phyloP scores from a whole-genome alignment of 2,888 invertebrate genomes.

The Watsonalla cultraria region DNA sequence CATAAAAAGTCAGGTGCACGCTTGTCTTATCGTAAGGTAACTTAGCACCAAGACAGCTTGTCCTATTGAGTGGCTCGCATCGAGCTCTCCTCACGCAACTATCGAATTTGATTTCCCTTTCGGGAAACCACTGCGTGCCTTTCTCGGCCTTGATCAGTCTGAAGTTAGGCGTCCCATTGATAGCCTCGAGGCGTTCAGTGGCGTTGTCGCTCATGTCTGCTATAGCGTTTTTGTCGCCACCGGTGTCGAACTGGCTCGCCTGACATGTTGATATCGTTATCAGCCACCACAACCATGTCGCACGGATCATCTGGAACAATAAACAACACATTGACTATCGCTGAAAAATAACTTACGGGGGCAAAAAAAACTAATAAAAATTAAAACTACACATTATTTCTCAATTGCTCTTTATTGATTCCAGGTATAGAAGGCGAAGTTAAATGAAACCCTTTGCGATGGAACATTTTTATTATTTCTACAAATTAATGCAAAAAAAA shows the following conservation, averaged over 20 bases:
- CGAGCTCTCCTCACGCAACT: conserved; percentile 85
- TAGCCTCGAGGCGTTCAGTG: conserved; percentile 70
- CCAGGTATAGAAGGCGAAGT: conserved; percentile 52
- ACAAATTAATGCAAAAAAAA: conserved; percentile 28
- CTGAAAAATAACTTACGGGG: conserved; percentile 14
- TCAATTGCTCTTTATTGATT: conserved; percentile 66
- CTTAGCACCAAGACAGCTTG: conserved; percentile 87
- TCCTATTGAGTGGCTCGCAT: conserved; percentile 82
- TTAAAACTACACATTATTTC: conserved; percentile 72
- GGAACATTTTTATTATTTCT: conserved; percentile 59
- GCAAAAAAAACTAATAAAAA: conserved; percentile 46
- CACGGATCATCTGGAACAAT: conserved; percentile 71
- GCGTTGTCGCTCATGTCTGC: conserved; percentile 45
- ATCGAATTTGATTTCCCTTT: conserved; percentile 77
- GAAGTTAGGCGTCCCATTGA: conserved; percentile 78
- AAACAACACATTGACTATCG: conserved; percentile 44
- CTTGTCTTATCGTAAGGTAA: conserved; percentile 88
- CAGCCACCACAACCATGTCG: conserved; percentile 47
- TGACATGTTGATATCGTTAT: conserved; percentile 39
- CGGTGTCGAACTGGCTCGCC: conserved; percentile 56
- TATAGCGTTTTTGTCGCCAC: conserved; percentile 60
- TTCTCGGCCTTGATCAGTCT: conserved; percentile 77
- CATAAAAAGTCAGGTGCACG: conserved; percentile 85
- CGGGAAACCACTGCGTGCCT: conserved; percentile 80
- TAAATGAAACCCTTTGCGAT: conserved; percentile 73